Evolutionary conservation across 2,113 vertebrate genomes (phyloP).

Genomic region (Hyla sarda): DNA sequence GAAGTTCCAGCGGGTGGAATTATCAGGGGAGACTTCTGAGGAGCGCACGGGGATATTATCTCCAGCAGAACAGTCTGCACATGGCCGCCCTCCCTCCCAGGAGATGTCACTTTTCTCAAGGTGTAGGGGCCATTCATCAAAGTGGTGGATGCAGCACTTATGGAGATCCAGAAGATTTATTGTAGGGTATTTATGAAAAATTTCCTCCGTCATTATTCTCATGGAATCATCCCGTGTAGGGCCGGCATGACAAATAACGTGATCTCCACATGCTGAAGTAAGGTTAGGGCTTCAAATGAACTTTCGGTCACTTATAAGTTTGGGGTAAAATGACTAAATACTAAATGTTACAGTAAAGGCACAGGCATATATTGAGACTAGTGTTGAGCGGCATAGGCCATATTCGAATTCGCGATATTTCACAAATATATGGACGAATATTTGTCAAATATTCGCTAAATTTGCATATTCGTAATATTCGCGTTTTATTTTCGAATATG

Average conservation of each 20-base stretch:
- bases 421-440: no score
- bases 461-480: no score
- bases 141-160: neutral
- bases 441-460: no score
- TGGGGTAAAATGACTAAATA: neutral
- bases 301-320: neutral
- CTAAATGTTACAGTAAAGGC: no score
- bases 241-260: neutral
- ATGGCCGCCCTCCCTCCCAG: conserved; percentile 24
- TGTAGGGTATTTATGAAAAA: neutral
- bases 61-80: conserved; percentile 37
- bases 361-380: no score
- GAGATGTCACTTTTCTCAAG: neutral
- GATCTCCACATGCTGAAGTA: neutral
- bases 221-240: neutral
- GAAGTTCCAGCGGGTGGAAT: conserved; percentile 48
- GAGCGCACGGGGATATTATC: conserved; percentile 31
- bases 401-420: no score
- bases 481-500: no score
- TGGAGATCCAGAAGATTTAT: conserved; percentile 9
- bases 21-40: conserved; percentile 45
- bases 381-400: no score
- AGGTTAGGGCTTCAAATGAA: neutral
- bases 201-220: neutral
- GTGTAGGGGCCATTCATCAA: conserved; percentile 34